These are phyloP conservation scores for Meiosimyza decipiens DNA, from an alignment of 2,888 invertebrate genomes.

Conservation along the genomic window DNA sequence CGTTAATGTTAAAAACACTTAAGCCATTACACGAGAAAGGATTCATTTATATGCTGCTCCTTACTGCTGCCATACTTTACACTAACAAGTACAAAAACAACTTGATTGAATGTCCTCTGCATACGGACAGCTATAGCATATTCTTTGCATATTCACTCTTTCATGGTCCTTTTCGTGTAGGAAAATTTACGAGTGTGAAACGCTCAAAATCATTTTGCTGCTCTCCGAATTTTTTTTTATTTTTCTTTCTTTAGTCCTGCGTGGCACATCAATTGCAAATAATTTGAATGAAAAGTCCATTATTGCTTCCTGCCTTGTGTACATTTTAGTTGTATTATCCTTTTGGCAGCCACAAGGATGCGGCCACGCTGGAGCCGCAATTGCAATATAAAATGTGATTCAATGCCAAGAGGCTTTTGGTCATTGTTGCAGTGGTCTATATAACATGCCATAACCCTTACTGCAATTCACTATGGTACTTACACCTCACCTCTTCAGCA, in stretches of 20 bases:
- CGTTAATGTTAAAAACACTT: conserved; percentile 27
- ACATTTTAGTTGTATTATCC: neutral
- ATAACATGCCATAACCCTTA: conserved; percentile 41
- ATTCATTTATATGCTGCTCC: conserved; percentile 32
- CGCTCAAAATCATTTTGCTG: neutral
- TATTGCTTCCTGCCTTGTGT: conserved; percentile 57
- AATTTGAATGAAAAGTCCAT: conserved; percentile 67
- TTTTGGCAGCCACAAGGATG: conserved; percentile 43
- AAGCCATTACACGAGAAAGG: conserved; percentile 6
- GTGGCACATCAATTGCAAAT: conserved; percentile 47
- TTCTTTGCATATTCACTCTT: conserved; percentile 13
- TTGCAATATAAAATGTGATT: conserved; percentile 53
- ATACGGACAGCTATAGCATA: conserved; percentile 3
- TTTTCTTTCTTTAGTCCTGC: conserved; percentile 2
- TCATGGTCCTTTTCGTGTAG: neutral
- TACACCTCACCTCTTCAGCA: neutral
- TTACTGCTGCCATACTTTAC: conserved; percentile 19
- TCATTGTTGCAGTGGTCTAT: conserved; percentile 36
- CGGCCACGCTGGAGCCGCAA: conserved; percentile 38
- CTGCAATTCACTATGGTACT: conserved; percentile 21
- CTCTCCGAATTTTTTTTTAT: no score
- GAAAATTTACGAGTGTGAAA: conserved; percentile 44
- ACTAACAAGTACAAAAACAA: conserved; percentile 21
- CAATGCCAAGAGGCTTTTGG: conserved; percentile 43
- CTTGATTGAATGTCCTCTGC: conserved; percentile 33